Evolutionary conservation across 2,888 invertebrate genomes (phyloP), one percentile per base, ranked within the genome.

Genomic region (Lasius platythorax): DNA sequence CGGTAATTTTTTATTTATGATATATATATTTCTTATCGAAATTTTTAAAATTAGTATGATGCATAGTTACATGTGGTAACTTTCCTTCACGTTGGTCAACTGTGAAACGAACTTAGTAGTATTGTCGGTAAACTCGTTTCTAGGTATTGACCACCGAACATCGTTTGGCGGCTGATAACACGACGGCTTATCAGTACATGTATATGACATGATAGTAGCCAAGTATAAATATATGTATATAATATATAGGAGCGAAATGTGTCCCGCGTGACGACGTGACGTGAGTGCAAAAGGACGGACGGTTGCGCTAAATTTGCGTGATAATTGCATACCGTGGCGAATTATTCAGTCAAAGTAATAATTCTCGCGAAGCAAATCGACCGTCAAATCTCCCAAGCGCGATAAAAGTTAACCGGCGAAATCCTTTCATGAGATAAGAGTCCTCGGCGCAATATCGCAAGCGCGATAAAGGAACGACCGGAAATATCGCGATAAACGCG

Each of bases 361-460:
- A 63, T 37, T 33, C 2, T 53, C 33, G 23, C n/a, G 58, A n/a
- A 43, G 11, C 33, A 43, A 67, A 61, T 43, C 61, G 33, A 23
- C 61, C 33, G 72, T 12, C 72, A 79, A 79, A 61, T 79, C 79
- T 72, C 23, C 23, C 28, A 46, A 63, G 79, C 30, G 37, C 33
- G 61, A 79, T 79, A 72, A 79, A 79, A 63, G 79, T 79, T 72
- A 72, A 70, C 30, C 43, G 72, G 15, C 6, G 33, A 72, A 61
- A 63, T 79, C 78, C 78, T 63, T 37, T 5, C 33, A 43, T 37
- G n/a, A 46, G 72, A 72, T 61, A 61, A 72, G 9, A 28, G n/a
- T 33, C 50, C 8, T n/a, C 40, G 67, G 50, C 33, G 37, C 63
- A 79, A 72, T 46, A 18, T n/a, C 53, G 28, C 37, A 28, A n/a